Percentiles rank a stretch among this genome's conserved stretches.
These are phyloP conservation scores for Leptinotarsa rubiginosa DNA, from an alignment of 2,888 invertebrate genomes.

Conservation along the genomic window DNA sequence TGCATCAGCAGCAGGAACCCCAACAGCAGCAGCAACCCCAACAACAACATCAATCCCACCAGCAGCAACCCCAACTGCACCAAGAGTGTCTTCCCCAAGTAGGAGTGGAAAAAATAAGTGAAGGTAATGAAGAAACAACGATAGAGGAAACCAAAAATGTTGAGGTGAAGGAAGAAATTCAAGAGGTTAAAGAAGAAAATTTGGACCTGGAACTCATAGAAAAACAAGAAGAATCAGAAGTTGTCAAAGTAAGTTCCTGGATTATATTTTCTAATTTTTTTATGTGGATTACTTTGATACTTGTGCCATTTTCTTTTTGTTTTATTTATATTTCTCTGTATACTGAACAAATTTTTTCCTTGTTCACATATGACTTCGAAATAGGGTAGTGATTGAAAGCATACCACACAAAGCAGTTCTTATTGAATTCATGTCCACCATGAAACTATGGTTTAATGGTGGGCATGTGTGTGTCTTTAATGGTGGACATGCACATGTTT, in stretches of 20 bases:
- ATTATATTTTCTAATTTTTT: too few species aligned
- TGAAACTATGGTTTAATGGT: too few species aligned
- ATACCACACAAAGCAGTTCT: too few species aligned
- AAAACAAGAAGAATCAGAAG: conserved; percentile 6
- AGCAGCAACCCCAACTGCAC: not conserved
- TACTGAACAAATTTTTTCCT: not conserved
- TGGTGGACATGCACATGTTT: too few species aligned
- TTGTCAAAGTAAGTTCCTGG: conserved; percentile 12
- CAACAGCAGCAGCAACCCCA: conserved; percentile 1
- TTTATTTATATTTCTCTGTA: too few species aligned
- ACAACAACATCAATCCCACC: conserved; percentile 14
- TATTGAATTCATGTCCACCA: too few species aligned
- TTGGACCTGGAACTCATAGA: not conserved
- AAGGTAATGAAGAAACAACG: not conserved
- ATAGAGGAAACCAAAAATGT: conserved; percentile 11
- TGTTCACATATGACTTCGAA: not conserved
- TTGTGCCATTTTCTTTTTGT: too few species aligned
- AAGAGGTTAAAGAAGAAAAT: conserved; percentile 16
- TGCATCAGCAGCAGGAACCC: not conserved
- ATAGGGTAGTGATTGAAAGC: too few species aligned
- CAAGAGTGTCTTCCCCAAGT: not conserved
- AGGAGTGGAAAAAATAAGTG: not conserved
- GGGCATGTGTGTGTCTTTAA: too few species aligned
- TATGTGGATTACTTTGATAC: too few species aligned
- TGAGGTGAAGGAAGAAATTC: not conserved